Base-by-base conservation (phyloP, 2,113 vertebrate species). In the Campylorhamphus procurvoides region DNA sequence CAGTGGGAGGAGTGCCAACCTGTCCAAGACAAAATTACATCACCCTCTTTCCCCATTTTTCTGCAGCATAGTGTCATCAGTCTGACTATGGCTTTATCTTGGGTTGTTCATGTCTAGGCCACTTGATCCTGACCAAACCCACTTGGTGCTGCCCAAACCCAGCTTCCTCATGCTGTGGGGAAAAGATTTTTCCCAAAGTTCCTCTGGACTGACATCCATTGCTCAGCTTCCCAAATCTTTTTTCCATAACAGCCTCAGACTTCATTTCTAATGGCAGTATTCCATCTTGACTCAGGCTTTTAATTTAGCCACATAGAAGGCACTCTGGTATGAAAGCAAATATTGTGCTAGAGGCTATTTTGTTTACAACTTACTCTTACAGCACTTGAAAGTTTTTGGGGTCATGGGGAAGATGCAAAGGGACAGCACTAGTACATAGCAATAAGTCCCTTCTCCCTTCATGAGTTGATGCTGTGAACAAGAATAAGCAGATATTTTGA, bases 1-100 rank as follows among this genome's bases (percentile, higher is more conserved):
- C 31, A 80, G 8, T 1, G 0, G 4, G 6, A 37, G 10, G 33
- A 22, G 0, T 66, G 62, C 13, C 46, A 73, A n/a, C 11, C 44
- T 47, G 7, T 46, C 24, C 50, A 71, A 56, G 13, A 40, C 16
- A 87, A 55, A 91, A 75, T 55, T 68, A 42, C 18, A 55, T 17
- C 20, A 68, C 4, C 2, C 5, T 3, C 8, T 55, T 84, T 39
- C 14, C 20, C 9, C 7, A 28, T 68, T 83, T 58, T 91, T 60
- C 44, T 28, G 6, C 14, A 78, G 20, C 33, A 33, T 20, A 16
- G 12, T 13, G 8, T 49, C 52, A 37, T 47, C 46, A 52, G 9
- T 40, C 20, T 91, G 46, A 80, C 24, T 8, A 23, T 2, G 6
- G 47, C 8, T 63, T 37, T 67, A 20, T 5, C 25, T 35, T 47